A percentile compares a stretch with the other conserved stretches of the same genome.
Evolutionary conservation across 2,113 vertebrate species (phyloP).

Genomic region (Suncus etruscus): DNA sequence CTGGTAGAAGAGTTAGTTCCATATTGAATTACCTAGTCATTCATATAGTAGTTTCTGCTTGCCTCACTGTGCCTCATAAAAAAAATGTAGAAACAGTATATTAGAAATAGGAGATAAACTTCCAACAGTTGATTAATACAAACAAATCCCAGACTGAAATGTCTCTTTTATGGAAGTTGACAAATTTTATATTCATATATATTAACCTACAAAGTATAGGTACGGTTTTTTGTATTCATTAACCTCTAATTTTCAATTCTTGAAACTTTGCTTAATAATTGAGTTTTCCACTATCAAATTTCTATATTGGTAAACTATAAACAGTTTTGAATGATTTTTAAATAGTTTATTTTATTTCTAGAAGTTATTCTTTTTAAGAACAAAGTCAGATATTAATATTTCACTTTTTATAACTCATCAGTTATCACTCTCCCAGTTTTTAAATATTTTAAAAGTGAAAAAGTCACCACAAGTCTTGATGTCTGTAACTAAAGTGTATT

Average conservation of each 20-base stretch:
- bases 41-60: conserved; percentile 47
- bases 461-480: conserved; percentile 4
- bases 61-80: background rate
- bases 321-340: background rate
- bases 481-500: background rate
- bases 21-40: conserved; percentile 2
- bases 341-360: background rate
- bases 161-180: background rate
- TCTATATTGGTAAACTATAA: background rate
- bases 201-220: background rate
- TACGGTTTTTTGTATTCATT: conserved; percentile 41
- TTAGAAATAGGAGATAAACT: background rate
- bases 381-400: background rate
- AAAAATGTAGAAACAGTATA: background rate
- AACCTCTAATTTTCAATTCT: background rate
- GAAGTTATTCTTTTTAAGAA: background rate
- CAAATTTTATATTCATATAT: background rate
- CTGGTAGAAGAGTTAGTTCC: conserved; percentile 10
- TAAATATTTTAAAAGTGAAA: conserved; percentile 5
- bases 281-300: background rate
- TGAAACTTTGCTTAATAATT: background rate
- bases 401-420: background rate
- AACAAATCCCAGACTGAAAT: background rate
- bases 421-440: background rate
- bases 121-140: background rate